Percentiles rank a stretch among this genome's conserved stretches.
phyloP scores from a whole-genome alignment of 2,888 invertebrate species.

The Lithophane semibrunnea region DNA sequence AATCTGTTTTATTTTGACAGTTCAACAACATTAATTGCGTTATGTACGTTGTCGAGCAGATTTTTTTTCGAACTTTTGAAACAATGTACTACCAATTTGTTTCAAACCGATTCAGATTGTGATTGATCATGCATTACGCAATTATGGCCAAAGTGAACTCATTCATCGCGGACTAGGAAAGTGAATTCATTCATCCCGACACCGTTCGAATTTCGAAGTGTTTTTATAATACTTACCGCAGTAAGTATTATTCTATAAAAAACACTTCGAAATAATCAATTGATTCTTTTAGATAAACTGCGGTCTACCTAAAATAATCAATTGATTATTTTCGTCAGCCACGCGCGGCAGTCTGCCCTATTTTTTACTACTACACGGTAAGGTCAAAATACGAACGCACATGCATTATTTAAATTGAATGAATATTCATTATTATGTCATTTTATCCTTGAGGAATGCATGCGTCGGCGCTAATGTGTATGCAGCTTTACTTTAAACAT shows the following conservation, averaged over 20 bases:
- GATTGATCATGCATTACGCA: too few species aligned
- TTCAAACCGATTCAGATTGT: too few species aligned
- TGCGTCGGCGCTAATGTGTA: neutral
- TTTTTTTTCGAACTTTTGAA: too few species aligned
- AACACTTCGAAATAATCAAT: neutral
- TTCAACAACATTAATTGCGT: too few species aligned
- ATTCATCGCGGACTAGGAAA: neutral
- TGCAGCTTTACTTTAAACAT: conserved; percentile 1
- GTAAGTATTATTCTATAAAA: too few species aligned
- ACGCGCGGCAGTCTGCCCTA: conserved; percentile 3
- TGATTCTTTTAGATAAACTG: too few species aligned
- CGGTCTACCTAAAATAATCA: neutral
- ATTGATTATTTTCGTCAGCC: neutral
- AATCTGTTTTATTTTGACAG: too few species aligned
- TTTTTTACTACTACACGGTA: conserved; percentile 5
- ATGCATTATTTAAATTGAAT: conserved; percentile 22
- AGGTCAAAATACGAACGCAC: conserved; percentile 27
- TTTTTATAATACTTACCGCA: too few species aligned
- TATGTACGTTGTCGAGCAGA: too few species aligned
- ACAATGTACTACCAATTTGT: too few species aligned
- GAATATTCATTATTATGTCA: conserved; percentile 35
- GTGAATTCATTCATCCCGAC: neutral
- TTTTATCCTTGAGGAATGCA: conserved; percentile 31
- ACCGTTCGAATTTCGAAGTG: neutral
- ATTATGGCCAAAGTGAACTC: neutral